Conservation (phyloP, 1,140 invertebrate genomes). For the Dreissena polymorpha region DNA sequence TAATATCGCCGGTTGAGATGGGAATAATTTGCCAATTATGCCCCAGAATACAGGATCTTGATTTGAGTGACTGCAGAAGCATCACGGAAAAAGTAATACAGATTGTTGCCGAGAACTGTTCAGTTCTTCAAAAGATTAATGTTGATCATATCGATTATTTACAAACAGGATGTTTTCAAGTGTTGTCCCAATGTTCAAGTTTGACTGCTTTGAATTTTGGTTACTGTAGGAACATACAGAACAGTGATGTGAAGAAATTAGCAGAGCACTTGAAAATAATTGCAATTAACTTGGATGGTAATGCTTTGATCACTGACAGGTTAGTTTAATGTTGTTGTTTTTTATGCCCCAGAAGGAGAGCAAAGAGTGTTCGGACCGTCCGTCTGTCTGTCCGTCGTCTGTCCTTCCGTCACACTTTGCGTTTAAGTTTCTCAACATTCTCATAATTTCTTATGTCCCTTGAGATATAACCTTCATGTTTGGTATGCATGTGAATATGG, state of each 20-base stretch:
- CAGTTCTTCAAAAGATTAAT: slow-evolving; percentile 26
- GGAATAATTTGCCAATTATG: slow-evolving; percentile 33
- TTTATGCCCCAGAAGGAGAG: background rate
- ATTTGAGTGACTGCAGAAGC: slow-evolving; percentile 36
- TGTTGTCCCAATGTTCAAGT: too few species aligned
- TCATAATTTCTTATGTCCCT: too few species aligned
- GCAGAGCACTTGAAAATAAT: slow-evolving; percentile 13
- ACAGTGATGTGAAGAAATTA: slow-evolving; percentile 6
- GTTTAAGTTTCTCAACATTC: too few species aligned
- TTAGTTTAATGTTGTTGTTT: background rate
- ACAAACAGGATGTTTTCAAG: background rate
- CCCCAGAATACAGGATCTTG: slow-evolving; percentile 21
- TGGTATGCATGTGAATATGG: too few species aligned
- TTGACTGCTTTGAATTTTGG: slow-evolving; percentile 34
- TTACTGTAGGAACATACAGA: slow-evolving; percentile 22
- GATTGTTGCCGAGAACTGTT: slow-evolving; percentile 26
- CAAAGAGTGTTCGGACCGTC: background rate
- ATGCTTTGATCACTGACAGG: slow-evolving; percentile 43
- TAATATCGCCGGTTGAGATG: slow-evolving; percentile 27
- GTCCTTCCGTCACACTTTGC: too few species aligned
- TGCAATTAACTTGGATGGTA: slow-evolving; percentile 45
- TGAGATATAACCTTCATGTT: too few species aligned
- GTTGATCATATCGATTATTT: slow-evolving; percentile 29
- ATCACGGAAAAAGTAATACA: slow-evolving; percentile 11
- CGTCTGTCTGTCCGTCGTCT: background rate